phyloP scores from a whole-genome alignment of 1,140 invertebrate genomes.

The Portunus trituberculatus region DNA sequence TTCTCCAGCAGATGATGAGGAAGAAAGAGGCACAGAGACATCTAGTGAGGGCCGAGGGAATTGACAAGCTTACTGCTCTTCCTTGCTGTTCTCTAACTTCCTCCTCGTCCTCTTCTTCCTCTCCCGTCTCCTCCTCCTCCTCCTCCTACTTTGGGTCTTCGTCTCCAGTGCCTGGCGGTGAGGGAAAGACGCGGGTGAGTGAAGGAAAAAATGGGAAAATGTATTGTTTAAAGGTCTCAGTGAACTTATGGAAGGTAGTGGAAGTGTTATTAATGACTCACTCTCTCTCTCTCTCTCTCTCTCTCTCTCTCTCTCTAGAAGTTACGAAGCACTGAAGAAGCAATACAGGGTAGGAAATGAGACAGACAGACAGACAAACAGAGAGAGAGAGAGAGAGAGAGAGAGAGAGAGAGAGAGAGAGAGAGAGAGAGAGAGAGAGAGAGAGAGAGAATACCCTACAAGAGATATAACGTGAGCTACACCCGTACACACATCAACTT shows the following conservation, averaged over 20 bases:
- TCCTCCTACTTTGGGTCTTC: neutral
- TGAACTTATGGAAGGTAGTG: too few species aligned
- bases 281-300: slow-evolving; percentile 21
- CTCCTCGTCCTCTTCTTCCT: neutral
- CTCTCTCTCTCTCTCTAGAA: neutral
- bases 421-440: slow-evolving; percentile 6
- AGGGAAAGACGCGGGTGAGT: neutral
- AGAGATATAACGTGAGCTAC: too few species aligned
- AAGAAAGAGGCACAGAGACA: slow-evolving; percentile 50
- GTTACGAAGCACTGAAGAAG: neutral
- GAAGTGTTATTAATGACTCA: neutral
- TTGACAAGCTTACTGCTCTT: neutral
- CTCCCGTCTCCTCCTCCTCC: neutral
- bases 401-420: neutral
- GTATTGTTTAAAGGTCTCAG: too few species aligned
- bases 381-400: slow-evolving; percentile 9
- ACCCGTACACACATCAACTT: too few species aligned
- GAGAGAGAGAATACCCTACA: neutral
- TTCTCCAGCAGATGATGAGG: slow-evolving; percentile 47
- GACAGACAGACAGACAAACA: neutral
- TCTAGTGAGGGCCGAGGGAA: slow-evolving; percentile 49
- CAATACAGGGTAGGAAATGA: neutral
- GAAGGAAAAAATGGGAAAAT: neutral
- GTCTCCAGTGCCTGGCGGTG: neutral
- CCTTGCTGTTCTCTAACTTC: neutral